Percentiles rank a stretch among this genome's conserved stretches.
Evolutionary conservation across 2,888 invertebrate species (phyloP).

Genomic region (Thecocarcelia acutangulata): DNA sequence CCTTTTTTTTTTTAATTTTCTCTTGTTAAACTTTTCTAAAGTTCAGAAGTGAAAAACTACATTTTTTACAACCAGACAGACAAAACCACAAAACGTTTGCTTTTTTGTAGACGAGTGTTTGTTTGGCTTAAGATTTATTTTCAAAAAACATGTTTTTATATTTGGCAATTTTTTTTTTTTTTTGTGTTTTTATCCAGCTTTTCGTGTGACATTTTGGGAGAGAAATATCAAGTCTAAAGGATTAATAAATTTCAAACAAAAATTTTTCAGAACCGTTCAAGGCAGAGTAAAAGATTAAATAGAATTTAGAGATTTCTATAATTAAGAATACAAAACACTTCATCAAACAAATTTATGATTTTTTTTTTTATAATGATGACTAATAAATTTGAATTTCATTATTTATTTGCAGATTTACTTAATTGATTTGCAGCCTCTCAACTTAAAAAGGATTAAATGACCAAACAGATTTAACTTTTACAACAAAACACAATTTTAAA

Average conservation of each 20-base stretch:
- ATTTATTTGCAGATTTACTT: conserved; percentile 34
- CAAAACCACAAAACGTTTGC: conserved; percentile 40
- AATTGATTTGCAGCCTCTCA: background rate
- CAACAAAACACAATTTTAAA: background rate
- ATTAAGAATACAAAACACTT: background rate
- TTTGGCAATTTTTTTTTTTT: background rate
- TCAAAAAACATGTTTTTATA: background rate
- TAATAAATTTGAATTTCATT: background rate
- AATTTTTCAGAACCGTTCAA: no score
- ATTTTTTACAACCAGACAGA: conserved; percentile 31
- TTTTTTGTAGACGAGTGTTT: conserved; percentile 9
- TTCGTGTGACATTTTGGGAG: conserved; percentile 32
- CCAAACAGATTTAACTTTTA: conserved; percentile 31
- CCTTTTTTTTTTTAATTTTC: background rate
- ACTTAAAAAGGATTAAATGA: conserved; percentile 43
- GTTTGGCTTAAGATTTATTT: conserved; percentile 11
- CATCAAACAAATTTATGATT: background rate
- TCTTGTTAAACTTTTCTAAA: conserved; percentile 24
- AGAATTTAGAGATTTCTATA: background rate
- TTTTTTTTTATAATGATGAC: background rate
- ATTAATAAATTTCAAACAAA: no score
- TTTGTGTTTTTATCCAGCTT: conserved; percentile 23
- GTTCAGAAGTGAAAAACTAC: background rate
- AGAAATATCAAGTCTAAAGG: background rate
- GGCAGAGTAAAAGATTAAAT: background rate